Evolutionary conservation across 2,888 invertebrate species (phyloP), one percentile per base, ranked within the genome.

Genomic region (Bembecia ichneumoniformis): DNA sequence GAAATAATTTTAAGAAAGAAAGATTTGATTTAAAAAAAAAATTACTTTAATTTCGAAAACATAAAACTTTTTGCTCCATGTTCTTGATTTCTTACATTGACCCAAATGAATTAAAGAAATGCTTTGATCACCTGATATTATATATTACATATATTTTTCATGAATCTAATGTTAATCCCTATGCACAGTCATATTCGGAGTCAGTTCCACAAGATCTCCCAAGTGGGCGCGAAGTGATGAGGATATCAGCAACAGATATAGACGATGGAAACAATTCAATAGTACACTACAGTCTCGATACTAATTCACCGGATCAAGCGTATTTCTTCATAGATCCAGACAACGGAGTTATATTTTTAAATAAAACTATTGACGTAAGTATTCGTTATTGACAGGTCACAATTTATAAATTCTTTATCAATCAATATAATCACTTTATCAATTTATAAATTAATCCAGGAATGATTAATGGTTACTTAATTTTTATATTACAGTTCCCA

Each of bases 241-340:
- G 94, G 71, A 94, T 97, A 72, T 96, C 96, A 52, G 96, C 97
- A 13, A 96, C 96, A 34, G 97, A 96, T 76, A 93, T 95, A 58
- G 97, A 98, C 69, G 94, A 96, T 68, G 96, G 96, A 11, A 92
- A 93, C 70, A 98, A 98, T 84, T 96, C 96, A 52, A 91, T 92
- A 61, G 91, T 97, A 10, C 89, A 90, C 55, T 97, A 96, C 74
- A 89, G 84, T 55, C 76, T 90, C 58, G 82, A 84, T 57, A 74
- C 83, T 17, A 82, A 82, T 50, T 82, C 84, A 16, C 80, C 82
- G 28, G 84, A 86, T 58, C 80, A 82, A 57, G 89, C 90, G 9
- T 95, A 94, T 77, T 97, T 97, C 76, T 89, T 89, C 56, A 94
- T 97, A 57, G 94, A 96, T 69, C 88, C 90, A 49, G 91, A 91